phyloP scores from a whole-genome alignment of 2,113 vertebrate species.

The Alethe diademata region DNA sequence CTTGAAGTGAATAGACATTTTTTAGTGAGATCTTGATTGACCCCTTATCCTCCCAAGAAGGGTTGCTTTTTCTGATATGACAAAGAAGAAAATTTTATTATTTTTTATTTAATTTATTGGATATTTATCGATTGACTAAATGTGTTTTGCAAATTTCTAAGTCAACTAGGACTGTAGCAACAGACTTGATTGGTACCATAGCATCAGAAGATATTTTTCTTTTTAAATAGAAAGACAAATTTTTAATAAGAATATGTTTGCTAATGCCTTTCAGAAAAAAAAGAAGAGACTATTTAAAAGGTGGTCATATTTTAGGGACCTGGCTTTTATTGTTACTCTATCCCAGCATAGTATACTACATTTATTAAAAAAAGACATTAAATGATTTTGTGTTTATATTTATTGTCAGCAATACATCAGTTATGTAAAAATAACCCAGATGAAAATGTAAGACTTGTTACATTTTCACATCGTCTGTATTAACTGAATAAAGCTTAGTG shows the following conservation, averaged over 20 bases:
- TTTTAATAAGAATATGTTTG: neutral
- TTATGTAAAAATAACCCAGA: slow-evolving; percentile 91
- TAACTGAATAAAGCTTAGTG: slow-evolving; percentile 83
- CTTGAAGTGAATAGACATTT: neutral
- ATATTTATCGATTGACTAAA: neutral
- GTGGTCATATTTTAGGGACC: neutral
- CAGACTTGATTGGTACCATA: neutral
- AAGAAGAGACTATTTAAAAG: neutral
- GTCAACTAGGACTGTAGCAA: neutral
- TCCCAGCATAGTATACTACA: neutral
- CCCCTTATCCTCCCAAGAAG: neutral
- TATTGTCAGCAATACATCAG: slow-evolving; percentile 85
- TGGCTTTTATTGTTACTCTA: slow-evolving; percentile 16
- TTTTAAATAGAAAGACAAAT: neutral
- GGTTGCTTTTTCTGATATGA: neutral
- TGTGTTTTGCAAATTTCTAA: neutral
- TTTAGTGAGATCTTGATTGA: neutral
- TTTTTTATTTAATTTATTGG: neutral
- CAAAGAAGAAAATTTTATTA: neutral
- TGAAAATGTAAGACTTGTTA: slow-evolving; percentile 82
- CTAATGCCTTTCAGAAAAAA: neutral
- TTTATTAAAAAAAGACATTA: slow-evolving; percentile 53
- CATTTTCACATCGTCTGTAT: slow-evolving; percentile 78
- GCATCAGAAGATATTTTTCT: neutral
- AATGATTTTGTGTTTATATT: slow-evolving; percentile 75